phyloP scores from a whole-genome alignment of 2,888 invertebrate species.

The Lampropteryx suffumata region DNA sequence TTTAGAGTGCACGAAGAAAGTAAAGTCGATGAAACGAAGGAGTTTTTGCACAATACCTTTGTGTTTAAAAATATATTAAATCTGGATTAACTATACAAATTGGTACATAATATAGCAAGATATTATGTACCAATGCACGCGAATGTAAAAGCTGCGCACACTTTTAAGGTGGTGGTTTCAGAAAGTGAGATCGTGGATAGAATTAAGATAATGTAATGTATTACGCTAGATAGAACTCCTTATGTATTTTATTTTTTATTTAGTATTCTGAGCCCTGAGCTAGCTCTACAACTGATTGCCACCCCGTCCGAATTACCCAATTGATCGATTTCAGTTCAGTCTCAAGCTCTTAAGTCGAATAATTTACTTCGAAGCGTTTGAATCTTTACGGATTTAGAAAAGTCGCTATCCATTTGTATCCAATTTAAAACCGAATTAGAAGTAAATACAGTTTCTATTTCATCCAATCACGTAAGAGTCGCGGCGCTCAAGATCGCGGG shows the following conservation, averaged over 20 bases:
- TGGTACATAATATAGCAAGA: too few species aligned
- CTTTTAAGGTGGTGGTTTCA: too few species aligned
- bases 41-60: too few species aligned
- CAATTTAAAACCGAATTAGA: slow-evolving; percentile 80
- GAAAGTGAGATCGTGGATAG: not conserved
- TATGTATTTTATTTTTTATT: slow-evolving; percentile 25
- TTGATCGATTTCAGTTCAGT: slow-evolving; percentile 63
- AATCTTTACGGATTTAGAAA: slow-evolving; percentile 55
- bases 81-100: too few species aligned
- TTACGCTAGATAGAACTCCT: slow-evolving; percentile 31
- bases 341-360: slow-evolving; percentile 57
- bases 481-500: slow-evolving; percentile 53
- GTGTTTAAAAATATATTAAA: too few species aligned
- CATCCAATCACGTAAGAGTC: slow-evolving; percentile 70
- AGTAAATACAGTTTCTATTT: slow-evolving; percentile 77
- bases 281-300: slow-evolving; percentile 17
- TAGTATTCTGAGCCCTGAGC: slow-evolving; percentile 24
- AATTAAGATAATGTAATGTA: slow-evolving; percentile 3
- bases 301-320: slow-evolving; percentile 40
- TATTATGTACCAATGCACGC: too few species aligned
- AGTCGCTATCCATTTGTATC: slow-evolving; percentile 71
- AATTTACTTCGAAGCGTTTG: slow-evolving; percentile 52
- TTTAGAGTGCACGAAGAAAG: not conserved
- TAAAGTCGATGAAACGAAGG: too few species aligned
- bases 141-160: too few species aligned